Conservation (phyloP, 2,888 invertebrate genomes). For the Lochmaea crataegi region DNA sequence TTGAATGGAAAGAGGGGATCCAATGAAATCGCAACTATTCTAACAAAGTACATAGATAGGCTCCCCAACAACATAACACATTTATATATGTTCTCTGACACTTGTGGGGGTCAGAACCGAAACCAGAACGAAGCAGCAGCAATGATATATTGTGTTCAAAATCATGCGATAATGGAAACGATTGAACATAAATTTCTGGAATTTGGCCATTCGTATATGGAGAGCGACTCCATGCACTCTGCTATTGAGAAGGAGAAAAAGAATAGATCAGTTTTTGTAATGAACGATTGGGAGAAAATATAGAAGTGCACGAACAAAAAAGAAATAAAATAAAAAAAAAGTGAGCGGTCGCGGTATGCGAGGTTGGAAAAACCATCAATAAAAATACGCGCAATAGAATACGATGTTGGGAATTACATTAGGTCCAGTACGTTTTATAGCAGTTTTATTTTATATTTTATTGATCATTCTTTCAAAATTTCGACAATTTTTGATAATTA, state of each 20-base stretch:
- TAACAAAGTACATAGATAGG: background rate
- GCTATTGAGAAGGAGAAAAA: slow-evolving; percentile 33
- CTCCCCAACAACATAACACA: background rate
- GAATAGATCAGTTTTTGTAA: slow-evolving; percentile 14
- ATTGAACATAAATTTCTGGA: slow-evolving; percentile 48
- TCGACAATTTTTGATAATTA: too few relatives aligned
- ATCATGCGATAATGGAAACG: slow-evolving; percentile 41
- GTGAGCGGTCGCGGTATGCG: too few relatives aligned
- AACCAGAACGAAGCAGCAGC: slow-evolving; percentile 50
- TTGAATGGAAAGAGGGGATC: background rate
- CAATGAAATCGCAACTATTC: too few relatives aligned
- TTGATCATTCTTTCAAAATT: too few relatives aligned
- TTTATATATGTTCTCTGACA: slow-evolving; percentile 46
- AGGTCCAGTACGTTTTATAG: too few relatives aligned
- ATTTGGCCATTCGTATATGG: slow-evolving; percentile 40
- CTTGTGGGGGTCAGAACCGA: slow-evolving; percentile 53
- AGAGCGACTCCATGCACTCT: slow-evolving; percentile 46
- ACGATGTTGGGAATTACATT: too few relatives aligned
- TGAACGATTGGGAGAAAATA: slow-evolving; percentile 15
- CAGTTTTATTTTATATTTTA: too few relatives aligned
- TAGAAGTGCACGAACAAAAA: slow-evolving; percentile 4
- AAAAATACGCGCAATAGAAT: too few relatives aligned
- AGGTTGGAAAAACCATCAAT: too few relatives aligned
- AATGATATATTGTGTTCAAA: slow-evolving; percentile 46
- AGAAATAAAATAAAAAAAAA: slow-evolving; percentile 4